These are phyloP conservation scores for Marmota flaviventris DNA, from an alignment of 2,113 vertebrate genomes.

Conservation along the genomic window DNA sequence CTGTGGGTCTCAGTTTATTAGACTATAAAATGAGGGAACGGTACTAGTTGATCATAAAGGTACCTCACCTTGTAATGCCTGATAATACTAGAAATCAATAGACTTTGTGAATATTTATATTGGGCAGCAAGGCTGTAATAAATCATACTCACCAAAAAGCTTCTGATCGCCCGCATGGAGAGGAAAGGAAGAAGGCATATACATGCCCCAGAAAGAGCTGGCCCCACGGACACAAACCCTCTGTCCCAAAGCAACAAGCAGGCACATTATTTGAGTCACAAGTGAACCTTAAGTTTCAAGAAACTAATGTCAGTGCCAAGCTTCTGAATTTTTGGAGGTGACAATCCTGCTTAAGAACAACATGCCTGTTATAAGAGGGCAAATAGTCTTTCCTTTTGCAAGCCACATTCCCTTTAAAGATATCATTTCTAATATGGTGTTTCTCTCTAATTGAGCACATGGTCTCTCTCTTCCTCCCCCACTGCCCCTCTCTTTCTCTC, in stretches of 20 bases:
- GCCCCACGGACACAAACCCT: not conserved
- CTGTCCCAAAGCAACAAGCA: not conserved
- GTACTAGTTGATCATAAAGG: not conserved
- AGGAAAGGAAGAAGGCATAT: not conserved
- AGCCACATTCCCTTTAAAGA: not conserved
- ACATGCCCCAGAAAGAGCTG: not conserved
- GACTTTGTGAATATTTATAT: not conserved
- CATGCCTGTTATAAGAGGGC: not conserved
- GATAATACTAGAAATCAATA: not conserved
- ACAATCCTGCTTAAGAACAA: not conserved
- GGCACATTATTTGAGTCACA: not conserved
- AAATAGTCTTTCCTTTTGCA: conserved; percentile 21
- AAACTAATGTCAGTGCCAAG: not conserved
- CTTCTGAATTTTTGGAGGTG: not conserved
- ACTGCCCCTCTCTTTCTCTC: not conserved
- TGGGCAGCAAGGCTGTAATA: not conserved
- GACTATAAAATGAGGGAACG: not conserved
- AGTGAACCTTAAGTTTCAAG: not conserved
- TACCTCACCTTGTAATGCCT: not conserved
- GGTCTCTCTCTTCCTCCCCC: not conserved
- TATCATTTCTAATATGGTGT: not conserved
- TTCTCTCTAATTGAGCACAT: not conserved
- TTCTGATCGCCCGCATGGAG: not conserved
- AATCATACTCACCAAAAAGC: not conserved
- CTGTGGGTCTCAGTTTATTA: not conserved